These are phyloP conservation scores for Chiridota heheva DNA, from an alignment of 35 echinoderm and acorn worm genomes.

Conservation along the genomic window DNA sequence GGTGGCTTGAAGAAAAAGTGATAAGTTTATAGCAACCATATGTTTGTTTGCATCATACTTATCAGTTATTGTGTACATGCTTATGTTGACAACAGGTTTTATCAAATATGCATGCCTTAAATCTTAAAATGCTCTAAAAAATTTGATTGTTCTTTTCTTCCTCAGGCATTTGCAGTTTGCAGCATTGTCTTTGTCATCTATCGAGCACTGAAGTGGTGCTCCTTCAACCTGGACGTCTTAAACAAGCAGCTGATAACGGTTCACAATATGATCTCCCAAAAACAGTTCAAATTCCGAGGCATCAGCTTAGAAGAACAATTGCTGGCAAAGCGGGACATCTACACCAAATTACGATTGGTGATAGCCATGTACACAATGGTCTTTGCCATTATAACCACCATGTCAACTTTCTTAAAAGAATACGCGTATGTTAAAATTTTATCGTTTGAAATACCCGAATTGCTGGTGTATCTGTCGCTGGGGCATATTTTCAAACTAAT, in stretches of 20 bases:
- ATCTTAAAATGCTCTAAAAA: too few relatives aligned
- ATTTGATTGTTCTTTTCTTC: slow-evolving; percentile 38
- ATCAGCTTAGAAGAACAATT: slow-evolving; percentile 68
- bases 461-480: slow-evolving; percentile 60
- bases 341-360: slow-evolving; percentile 70
- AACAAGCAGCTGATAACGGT: slow-evolving; percentile 68
- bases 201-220: slow-evolving; percentile 88
- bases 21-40: too few relatives aligned
- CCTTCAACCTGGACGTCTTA: slow-evolving; percentile 77
- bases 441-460: slow-evolving; percentile 84
- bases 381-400: slow-evolving; percentile 86
- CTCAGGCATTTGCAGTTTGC: slow-evolving; percentile 89
- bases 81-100: too few relatives aligned
- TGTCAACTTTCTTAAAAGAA: slow-evolving; percentile 87
- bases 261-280: slow-evolving; percentile 55
- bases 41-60: too few relatives aligned
- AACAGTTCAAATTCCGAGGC: slow-evolving; percentile 66
- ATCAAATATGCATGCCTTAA: too few relatives aligned
- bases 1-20: too few relatives aligned
- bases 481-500: slow-evolving; percentile 83
- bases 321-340: slow-evolving; percentile 79
- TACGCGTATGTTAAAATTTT: slow-evolving; percentile 74
- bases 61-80: too few relatives aligned
- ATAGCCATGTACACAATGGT: slow-evolving; percentile 91
- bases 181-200: slow-evolving; percentile 91